A percentile compares a stretch with the other conserved stretches of the same genome.
Evolutionary conservation across 2,797 vertebrate species (phyloP).

Genomic region (Malurus leucopterus): DNA sequence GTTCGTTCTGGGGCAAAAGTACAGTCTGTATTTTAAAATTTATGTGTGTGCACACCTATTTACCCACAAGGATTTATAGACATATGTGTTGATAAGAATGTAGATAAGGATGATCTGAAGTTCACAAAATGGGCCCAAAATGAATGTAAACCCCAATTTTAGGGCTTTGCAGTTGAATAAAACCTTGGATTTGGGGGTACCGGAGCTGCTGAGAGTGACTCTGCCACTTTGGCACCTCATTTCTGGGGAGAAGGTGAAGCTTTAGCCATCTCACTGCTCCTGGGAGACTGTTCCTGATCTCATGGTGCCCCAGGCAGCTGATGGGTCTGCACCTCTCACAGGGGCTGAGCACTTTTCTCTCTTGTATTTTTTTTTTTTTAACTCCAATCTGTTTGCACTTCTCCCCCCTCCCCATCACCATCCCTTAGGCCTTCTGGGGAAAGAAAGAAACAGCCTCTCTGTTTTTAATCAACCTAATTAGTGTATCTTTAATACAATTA

Average conservation of each 20-base stretch:
- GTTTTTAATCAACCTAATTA: conserved; percentile 70
- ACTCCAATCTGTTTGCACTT: conserved; percentile 53
- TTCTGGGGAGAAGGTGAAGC: not conserved
- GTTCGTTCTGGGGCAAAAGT: not conserved
- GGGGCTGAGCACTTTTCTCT: not conserved
- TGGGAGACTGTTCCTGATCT: not conserved
- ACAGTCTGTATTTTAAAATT: not conserved
- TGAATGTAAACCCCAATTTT: not conserved
- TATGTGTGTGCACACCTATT: rapidly evolving
- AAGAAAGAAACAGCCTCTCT: conserved; percentile 58
- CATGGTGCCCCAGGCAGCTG: rapidly evolving
- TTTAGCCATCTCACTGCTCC: rapidly evolving
- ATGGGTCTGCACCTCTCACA: not conserved
- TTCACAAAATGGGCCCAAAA: not conserved
- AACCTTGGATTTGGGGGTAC: not conserved
- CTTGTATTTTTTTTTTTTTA: not conserved
- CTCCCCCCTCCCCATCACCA: not conserved
- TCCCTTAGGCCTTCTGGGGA: conserved; percentile 58
- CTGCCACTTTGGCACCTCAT: not conserved
- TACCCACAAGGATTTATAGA: not conserved
- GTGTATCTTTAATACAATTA: conserved; percentile 71
- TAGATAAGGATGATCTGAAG: not conserved
- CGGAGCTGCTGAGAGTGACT: not conserved
- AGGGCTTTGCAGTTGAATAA: not conserved
- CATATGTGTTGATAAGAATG: not conserved